Evolutionary conservation across 1,140 invertebrate species (phyloP).

Genomic region (Solenopsis fugax): DNA sequence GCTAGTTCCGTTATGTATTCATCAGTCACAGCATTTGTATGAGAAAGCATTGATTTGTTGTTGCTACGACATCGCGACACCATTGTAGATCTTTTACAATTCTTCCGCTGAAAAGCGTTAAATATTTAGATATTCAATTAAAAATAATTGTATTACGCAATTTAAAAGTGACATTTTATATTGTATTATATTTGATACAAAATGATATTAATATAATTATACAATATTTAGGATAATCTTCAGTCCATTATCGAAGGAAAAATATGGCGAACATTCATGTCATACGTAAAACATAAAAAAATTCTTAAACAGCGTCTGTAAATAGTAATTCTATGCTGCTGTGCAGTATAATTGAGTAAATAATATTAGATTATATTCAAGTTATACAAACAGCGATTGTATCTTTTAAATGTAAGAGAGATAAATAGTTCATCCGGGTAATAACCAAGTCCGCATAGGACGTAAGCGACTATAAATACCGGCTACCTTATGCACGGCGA

Average conservation of each 20-base stretch:
- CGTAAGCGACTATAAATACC: slow-evolving; percentile 64
- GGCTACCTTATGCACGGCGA: slow-evolving; percentile 40
- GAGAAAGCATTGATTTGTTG: slow-evolving; percentile 50
- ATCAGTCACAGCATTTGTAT: slow-evolving; percentile 46
- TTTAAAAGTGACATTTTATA: not conserved
- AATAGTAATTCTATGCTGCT: not conserved
- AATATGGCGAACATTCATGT: not conserved
- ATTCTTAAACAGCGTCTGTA: not conserved
- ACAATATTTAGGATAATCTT: not conserved
- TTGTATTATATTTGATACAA: not conserved
- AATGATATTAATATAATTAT: not conserved
- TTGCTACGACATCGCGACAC: not conserved
- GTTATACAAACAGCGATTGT: slow-evolving; percentile 34
- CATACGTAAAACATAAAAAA: not conserved
- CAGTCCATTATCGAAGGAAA: not conserved
- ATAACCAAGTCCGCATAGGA: slow-evolving; percentile 54
- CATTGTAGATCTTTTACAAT: not conserved
- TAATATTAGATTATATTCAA: slow-evolving; percentile 20
- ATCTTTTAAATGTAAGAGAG: not conserved
- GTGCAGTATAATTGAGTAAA: not conserved
- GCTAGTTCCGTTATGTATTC: slow-evolving; percentile 54
- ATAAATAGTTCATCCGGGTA: slow-evolving; percentile 55
- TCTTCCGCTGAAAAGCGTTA: not conserved
- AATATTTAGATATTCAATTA: not conserved
- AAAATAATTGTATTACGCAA: not conserved